These are phyloP conservation scores for Stratiolaelaps scimitus DNA, from an alignment of 1,140 invertebrate species.

Conservation along the genomic window DNA sequence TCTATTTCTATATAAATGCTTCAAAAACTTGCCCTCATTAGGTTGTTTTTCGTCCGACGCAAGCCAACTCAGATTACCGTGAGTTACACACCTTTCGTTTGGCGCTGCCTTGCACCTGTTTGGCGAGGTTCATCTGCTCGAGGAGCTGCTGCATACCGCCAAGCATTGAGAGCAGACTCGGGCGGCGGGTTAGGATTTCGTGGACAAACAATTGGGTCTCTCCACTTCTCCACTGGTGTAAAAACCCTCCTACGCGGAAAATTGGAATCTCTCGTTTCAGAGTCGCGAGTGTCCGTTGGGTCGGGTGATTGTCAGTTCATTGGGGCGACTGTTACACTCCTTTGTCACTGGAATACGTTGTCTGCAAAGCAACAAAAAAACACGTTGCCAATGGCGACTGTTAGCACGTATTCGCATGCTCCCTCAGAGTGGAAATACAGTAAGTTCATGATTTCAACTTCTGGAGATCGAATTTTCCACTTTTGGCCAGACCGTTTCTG, in stretches of 20 bases:
- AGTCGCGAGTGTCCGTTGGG: slow-evolving; percentile 1
- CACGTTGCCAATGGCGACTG: too few relatives aligned
- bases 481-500: too few relatives aligned
- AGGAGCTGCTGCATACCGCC: slow-evolving; percentile 25
- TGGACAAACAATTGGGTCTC: neutral
- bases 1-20: too few relatives aligned
- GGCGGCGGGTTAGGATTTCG: neutral
- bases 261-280: slow-evolving; percentile 1
- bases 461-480: too few relatives aligned
- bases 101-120: slow-evolving; percentile 27
- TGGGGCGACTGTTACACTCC: neutral
- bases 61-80: too few relatives aligned
- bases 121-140: slow-evolving; percentile 21
- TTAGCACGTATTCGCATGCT: too few relatives aligned
- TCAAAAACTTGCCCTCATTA: too few relatives aligned
- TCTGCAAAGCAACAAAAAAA: too few relatives aligned
- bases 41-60: too few relatives aligned
- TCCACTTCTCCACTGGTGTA: neutral
- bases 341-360: neutral
- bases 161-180: neutral
- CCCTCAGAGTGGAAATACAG: too few relatives aligned
- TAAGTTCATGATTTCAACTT: too few relatives aligned
- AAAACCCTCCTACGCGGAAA: slow-evolving; percentile 7
- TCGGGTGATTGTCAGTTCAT: neutral
- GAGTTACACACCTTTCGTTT: slow-evolving; percentile 16